Evolutionary conservation across 2,113 vertebrate species (phyloP), one percentile per base, ranked within the genome.

Genomic region (Sula dactylatra): DNA sequence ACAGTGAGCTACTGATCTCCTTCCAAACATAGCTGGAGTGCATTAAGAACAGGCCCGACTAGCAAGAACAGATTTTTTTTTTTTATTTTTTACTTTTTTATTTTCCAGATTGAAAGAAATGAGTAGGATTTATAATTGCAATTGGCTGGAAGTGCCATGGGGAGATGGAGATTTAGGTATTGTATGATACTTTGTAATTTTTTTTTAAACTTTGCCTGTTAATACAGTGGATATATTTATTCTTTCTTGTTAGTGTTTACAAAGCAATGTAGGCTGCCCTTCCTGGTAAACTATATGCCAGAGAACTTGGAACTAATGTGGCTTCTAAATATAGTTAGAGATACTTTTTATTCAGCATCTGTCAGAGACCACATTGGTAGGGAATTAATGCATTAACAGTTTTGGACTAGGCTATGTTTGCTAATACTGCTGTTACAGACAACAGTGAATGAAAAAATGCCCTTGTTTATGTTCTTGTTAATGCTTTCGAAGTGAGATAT

Each of bases 121-220:
- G 99, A 98, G 98, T 96, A 98, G 98, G 83, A 92, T 97, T 84
- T 99, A 98, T 93, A 97, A 96, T 97, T 99, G 95, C 90, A 97
- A 90, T 97, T 98, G 99, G 98, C 97, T 99, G 97, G 99, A 99
- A 96, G 98, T 98, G 79, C 99, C 99, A 1, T 99, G 99, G 99
- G 99, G 99, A 97, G 99, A 99, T 64, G 99, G 99, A 98, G 99
- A 99, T 95, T 98, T 99, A 98, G 99, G 99, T 99, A 99, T 44
- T 98, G 95, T 97, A 97, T 87, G 58, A 78, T 87, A 56, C 52
- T 84, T 95, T 67, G 47, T 49, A 59, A 69, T 85, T 65, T 34
- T 74, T 84, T 77, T 94, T 69, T 88, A 19, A 50, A 61, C 47
- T 67, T 59, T 3, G 3, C n/a, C 34, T 70, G 32, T 82, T 93